These are phyloP conservation scores for Rhodeus uyekii DNA, from an alignment of 2,797 vertebrate genomes.

Conservation along the genomic window DNA sequence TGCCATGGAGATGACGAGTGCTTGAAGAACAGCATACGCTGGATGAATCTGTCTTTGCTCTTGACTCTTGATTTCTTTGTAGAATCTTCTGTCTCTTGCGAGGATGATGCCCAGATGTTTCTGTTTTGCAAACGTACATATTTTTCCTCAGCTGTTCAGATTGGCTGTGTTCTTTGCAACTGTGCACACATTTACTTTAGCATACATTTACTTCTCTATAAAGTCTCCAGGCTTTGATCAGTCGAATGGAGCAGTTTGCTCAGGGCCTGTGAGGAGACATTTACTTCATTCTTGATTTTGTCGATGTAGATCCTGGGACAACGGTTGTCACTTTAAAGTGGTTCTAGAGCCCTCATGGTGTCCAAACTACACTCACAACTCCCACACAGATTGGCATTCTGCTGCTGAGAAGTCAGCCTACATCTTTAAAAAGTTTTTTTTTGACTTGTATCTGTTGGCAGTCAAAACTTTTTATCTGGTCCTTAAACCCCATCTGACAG, in stretches of 20 bases:
- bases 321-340: conserved; percentile 28
- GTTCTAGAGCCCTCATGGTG: conserved; percentile 23
- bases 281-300: conserved; percentile 20
- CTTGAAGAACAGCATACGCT: conserved; percentile 24
- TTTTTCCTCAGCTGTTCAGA: conserved; percentile 22
- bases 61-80: conserved; percentile 40
- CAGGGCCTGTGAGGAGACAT: conserved; percentile 5
- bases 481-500: conserved; percentile 13
- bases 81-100: conserved; percentile 12
- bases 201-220: conserved; percentile 33
- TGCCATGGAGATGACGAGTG: conserved; percentile 17
- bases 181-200: conserved; percentile 46
- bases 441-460: conserved; percentile 22
- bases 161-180: conserved; percentile 19
- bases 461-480: conserved; percentile 15
- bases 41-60: conserved; percentile 19
- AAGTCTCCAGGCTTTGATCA: conserved; percentile 31
- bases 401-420: conserved; percentile 32
- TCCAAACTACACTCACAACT: conserved; percentile 27
- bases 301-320: conserved; percentile 24
- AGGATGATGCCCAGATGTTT: conserved; percentile 30
- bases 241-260: conserved; percentile 16
- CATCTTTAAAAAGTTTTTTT: conserved; percentile 29
- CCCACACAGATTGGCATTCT: conserved; percentile 25
- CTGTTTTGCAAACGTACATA: conserved; percentile 19